Evolutionary conservation across 2,797 vertebrate species (phyloP).

Genomic region (Podargus strigoides): DNA sequence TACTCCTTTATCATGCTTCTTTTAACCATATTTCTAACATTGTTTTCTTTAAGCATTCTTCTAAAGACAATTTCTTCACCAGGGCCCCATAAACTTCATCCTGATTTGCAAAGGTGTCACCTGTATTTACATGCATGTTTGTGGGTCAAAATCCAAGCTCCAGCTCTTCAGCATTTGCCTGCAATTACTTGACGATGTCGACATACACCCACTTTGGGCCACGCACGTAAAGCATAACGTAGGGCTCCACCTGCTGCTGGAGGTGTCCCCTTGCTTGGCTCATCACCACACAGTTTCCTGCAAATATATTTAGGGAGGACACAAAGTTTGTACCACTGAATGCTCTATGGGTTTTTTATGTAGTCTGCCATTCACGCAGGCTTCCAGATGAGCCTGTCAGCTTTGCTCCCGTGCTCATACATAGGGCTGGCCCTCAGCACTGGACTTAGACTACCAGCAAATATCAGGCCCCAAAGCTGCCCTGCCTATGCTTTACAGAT

Average conservation of each 20-base stretch:
- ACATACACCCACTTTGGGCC: rapidly evolving
- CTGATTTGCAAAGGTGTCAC: not conserved
- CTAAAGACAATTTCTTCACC: not conserved
- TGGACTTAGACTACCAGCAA: not conserved
- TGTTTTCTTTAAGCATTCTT: not conserved
- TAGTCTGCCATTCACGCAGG: not conserved
- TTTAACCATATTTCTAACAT: not conserved
- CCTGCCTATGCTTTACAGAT: not conserved
- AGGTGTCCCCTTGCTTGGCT: not conserved
- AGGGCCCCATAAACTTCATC: not conserved
- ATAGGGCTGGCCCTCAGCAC: not conserved
- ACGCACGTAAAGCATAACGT: rapidly evolving
- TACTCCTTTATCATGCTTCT: not conserved
- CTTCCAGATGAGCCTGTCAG: not conserved
- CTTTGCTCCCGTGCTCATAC: not conserved
- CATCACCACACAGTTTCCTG: not conserved
- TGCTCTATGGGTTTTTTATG: not conserved
- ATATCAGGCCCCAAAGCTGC: not conserved
- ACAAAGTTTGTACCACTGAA: not conserved
- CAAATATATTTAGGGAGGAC: not conserved
- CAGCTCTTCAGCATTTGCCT: not conserved
- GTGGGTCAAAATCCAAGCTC: not conserved
- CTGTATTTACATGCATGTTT: not conserved
- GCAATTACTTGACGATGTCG: not conserved
- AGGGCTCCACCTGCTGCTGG: conserved; percentile 45